Evolutionary conservation across 1,140 invertebrate genomes (phyloP).

Genomic region (Drosophila pachea): DNA sequence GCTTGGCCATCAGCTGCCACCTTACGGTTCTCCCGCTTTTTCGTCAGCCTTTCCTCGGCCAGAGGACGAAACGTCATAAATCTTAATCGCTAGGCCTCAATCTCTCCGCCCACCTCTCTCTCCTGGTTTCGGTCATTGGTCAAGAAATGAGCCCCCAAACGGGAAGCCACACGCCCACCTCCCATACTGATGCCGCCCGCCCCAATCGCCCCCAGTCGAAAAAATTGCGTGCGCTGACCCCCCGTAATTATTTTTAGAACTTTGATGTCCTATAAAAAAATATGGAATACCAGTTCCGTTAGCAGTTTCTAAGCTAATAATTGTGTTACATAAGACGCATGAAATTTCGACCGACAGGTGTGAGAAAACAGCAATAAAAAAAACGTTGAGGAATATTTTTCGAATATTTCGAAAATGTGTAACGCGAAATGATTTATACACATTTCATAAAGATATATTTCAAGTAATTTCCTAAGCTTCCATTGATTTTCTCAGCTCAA

Average conservation of each 20-base stretch:
- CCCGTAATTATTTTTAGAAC: conserved; percentile 23
- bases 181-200: background rate
- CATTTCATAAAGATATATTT: no score
- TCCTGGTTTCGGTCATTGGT: conserved; percentile 3
- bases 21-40: background rate
- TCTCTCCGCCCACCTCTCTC: conserved; percentile 5
- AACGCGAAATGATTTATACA: no score
- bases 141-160: conserved; percentile 13
- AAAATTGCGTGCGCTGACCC: conserved; percentile 32
- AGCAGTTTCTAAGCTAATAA: background rate
- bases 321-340: no score
- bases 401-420: no score
- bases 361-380: no score
- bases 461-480: no score
- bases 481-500: no score
- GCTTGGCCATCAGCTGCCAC: background rate
- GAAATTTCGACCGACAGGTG: no score
- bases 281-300: background rate
- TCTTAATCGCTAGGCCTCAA: conserved; percentile 56
- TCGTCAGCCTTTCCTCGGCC: no score
- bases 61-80: conserved; percentile 43
- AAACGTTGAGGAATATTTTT: no score
- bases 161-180: background rate
- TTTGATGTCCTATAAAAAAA: background rate
- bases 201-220: conserved; percentile 12